These are phyloP conservation scores for Meloidogyne floridensis DNA, from an alignment of 1,140 invertebrate species.

Conservation along the genomic window DNA sequence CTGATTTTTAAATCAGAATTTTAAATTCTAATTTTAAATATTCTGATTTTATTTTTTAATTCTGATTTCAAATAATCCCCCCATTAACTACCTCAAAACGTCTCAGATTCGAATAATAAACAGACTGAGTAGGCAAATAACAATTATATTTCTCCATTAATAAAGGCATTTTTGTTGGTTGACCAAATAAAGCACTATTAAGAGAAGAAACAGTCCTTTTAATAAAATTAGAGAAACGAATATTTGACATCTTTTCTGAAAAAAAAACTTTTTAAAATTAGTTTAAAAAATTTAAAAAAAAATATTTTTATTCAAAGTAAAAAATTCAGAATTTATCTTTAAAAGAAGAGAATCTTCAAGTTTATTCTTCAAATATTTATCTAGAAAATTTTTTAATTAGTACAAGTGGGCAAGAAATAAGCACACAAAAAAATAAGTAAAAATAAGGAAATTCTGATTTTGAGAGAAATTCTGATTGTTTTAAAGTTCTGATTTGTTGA, in stretches of 20 bases:
- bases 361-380: neutral
- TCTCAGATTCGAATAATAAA: neutral
- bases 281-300: neutral
- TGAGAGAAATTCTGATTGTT: too few species aligned
- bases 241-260: neutral
- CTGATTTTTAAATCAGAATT: too few species aligned
- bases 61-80: too few species aligned
- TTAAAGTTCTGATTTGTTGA: too few species aligned
- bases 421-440: too few species aligned
- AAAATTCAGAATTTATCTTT: neutral
- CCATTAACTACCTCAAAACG: neutral
- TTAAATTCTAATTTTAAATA: too few species aligned
- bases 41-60: too few species aligned
- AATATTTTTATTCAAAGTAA: neutral
- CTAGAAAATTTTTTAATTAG: too few species aligned
- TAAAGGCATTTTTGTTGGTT: neutral
- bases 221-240: neutral
- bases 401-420: too few species aligned
- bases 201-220: neutral
- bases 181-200: neutral
- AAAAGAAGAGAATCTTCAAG: neutral
- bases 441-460: too few species aligned
- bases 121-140: neutral
- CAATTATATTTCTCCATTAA: neutral
- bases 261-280: neutral